A percentile compares a stretch with the other conserved stretches of the same genome.
Conservation (phyloP, 2,113 vertebrate genomes). For the Tetrax tetrax region DNA sequence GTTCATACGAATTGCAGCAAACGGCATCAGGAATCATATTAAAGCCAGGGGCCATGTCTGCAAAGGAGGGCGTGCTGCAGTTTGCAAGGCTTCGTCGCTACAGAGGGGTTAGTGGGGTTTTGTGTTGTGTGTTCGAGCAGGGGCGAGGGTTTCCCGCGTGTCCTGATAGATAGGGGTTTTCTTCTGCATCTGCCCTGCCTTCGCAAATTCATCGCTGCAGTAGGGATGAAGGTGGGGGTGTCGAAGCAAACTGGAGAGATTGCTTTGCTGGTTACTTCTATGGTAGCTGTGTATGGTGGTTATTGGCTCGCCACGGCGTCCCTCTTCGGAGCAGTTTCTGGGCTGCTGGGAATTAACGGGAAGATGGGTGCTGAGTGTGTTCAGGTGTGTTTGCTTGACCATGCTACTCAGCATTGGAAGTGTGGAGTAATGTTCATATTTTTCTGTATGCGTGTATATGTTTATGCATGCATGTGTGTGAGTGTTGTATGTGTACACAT, state of each 20-base stretch:
- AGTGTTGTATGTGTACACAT: not conserved
- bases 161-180: not conserved
- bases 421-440: not conserved
- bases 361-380: not conserved
- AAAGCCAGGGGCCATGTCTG: not conserved
- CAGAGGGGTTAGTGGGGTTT: not conserved
- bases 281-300: not conserved
- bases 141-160: not conserved
- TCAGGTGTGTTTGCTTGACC: not conserved
- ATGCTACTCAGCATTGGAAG: not conserved
- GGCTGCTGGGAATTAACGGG: not conserved
- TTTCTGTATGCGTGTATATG: not conserved
- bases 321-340: not conserved
- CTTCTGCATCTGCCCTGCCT: not conserved
- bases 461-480: not conserved
- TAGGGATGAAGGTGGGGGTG: not conserved
- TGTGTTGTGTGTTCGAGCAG: accelerated
- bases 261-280: not conserved
- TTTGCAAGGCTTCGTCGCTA: not conserved
- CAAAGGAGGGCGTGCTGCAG: not conserved
- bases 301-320: not conserved
- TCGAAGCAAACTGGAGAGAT: not conserved
- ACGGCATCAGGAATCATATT: not conserved
- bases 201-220: not conserved
- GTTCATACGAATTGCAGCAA: not conserved